phyloP scores from a whole-genome alignment of 2,888 invertebrate species.

The Ctena decussata region DNA sequence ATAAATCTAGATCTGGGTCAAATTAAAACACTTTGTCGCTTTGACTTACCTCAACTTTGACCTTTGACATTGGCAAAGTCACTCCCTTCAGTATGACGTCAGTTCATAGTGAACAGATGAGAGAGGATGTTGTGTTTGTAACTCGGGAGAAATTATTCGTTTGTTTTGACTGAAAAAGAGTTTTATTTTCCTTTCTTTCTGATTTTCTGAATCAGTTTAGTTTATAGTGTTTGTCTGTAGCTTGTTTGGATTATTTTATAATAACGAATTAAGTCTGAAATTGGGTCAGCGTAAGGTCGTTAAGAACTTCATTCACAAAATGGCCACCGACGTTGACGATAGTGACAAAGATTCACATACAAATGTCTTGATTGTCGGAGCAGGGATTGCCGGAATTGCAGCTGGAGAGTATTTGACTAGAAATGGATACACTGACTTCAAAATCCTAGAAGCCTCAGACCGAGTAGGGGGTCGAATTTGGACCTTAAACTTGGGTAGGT shows the following conservation, averaged over 20 bases:
- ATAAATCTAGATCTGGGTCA: too few relatives aligned
- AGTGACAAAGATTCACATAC: conserved; percentile 29
- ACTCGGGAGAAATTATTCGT: not conserved
- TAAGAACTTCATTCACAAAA: conserved; percentile 29
- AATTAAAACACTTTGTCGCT: too few relatives aligned
- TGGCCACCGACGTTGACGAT: conserved; percentile 61
- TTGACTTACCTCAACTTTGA: conserved; percentile 6
- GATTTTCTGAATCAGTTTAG: too few relatives aligned
- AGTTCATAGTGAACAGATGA: not conserved
- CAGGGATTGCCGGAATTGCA: conserved; percentile 85
- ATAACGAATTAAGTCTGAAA: not conserved
- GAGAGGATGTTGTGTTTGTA: not conserved
- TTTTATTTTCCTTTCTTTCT: not conserved
- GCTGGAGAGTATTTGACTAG: conserved; percentile 80
- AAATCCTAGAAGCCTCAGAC: conserved; percentile 84
- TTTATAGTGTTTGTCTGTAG: not conserved
- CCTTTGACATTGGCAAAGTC: not conserved
- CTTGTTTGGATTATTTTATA: not conserved
- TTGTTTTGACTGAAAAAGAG: not conserved
- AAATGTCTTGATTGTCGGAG: conserved; percentile 84
- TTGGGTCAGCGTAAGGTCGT: conserved; percentile 4
- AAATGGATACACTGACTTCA: conserved; percentile 83
- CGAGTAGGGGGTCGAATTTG: conserved; percentile 85
- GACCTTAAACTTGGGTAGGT: conserved; percentile 83
- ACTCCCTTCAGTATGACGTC: not conserved